Conservation (phyloP, 1,140 invertebrate genomes). For the Venturia canescens region DNA sequence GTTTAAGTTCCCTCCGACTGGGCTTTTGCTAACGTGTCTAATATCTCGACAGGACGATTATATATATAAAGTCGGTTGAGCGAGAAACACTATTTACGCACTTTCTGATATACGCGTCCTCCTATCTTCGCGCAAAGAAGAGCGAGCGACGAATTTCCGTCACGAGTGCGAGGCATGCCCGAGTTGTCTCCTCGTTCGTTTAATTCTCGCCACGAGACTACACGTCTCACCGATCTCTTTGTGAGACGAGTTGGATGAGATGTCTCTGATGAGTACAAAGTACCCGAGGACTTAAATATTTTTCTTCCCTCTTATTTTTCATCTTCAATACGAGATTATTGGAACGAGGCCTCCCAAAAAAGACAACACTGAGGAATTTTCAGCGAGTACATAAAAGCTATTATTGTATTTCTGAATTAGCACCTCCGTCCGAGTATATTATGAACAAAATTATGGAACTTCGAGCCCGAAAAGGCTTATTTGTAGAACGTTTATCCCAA, state of each 20-base stretch:
- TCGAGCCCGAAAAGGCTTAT: background rate
- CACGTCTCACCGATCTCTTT: conserved; percentile 12
- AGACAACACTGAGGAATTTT: background rate
- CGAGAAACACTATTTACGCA: conserved; percentile 27
- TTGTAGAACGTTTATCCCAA: background rate
- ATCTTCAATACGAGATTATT: conserved; percentile 11
- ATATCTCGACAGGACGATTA: conserved; percentile 36
- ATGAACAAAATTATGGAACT: background rate
- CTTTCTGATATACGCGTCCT: conserved; percentile 37
- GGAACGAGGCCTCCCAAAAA: conserved; percentile 3
- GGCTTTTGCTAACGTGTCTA: conserved; percentile 23
- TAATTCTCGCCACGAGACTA: conserved; percentile 18
- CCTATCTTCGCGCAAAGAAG: conserved; percentile 3
- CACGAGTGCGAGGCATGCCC: background rate
- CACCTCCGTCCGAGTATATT: background rate
- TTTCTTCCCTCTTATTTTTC: background rate
- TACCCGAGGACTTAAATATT: conserved; percentile 26
- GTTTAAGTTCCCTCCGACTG: conserved; percentile 54
- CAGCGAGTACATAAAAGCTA: background rate
- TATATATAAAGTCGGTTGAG: conserved; percentile 4
- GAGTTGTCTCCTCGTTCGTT: conserved; percentile 38
- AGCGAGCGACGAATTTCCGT: conserved; percentile 1
- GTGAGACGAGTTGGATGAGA: conserved; percentile 27
- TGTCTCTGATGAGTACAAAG: conserved; percentile 42
- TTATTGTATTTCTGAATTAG: conserved; percentile 8